Evolutionary conservation across 92 coral and sea anemone genomes (phyloP), one percentile per base, ranked within the genome.

Genomic region (Parazoanthus swiftii): DNA sequence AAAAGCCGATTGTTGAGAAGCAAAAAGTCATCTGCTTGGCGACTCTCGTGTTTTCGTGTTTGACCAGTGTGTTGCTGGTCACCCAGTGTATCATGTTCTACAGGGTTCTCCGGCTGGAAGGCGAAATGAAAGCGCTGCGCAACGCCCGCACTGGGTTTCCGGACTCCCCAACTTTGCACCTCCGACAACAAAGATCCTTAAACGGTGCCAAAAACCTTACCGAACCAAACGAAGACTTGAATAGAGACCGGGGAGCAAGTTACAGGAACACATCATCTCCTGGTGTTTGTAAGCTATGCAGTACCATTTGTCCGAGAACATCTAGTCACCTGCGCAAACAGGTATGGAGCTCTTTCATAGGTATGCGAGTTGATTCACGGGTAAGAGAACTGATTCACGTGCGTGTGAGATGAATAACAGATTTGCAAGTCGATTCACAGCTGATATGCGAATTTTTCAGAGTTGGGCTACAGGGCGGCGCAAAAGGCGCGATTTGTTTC

Each of bases 71-170:
- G 35, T 23, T 78, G 37, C 4, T 78, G 59, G 82, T 78, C 33
- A 20, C 82, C 1, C 82, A 78, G 8, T 78, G 82, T 48, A 9
- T 78, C 36, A 9, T 78, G 65, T 78, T 78, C 33, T 78, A 46
- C 63, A 66, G 82, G 3, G 66, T 78, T 29, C 16, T 78, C 18
- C 66, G 38, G 16, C 37, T 78, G 29, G 82, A 78, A 25, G 82
- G 51, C 39, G 59, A 78, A 58, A 2, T 78, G 66, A 48, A 48
- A 9, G 18, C 63, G 8, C 16, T 78, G 38, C 29, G 43, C 18
- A 25, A n/a, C 11, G 8, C 23, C 13, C 29, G 66, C 63, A 23
- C 29, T 46, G 82, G 15, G 37, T 36, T 48, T 78, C 39, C 66
- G 46, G 51, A 78, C 8, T 13, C 65, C 2, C 37, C 11, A 25